Evolutionary conservation across 2,888 invertebrate genomes (phyloP).

Genomic region (Apotomis capreana): DNA sequence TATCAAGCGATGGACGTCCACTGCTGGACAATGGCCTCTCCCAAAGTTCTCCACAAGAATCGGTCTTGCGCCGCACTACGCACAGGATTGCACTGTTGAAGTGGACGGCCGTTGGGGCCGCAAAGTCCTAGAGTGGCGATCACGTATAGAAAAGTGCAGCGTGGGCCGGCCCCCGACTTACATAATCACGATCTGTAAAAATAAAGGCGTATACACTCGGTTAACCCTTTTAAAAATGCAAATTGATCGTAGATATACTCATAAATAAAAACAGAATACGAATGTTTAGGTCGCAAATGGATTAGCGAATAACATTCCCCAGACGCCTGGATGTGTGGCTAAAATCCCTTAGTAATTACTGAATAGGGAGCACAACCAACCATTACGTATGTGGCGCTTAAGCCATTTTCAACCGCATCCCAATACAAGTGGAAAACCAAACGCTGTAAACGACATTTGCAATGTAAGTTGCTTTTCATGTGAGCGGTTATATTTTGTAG

Average conservation of each 20-base stretch:
- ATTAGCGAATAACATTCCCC: slow-evolving; percentile 14
- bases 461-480: neutral
- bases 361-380: neutral
- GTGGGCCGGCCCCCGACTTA: too few relatives aligned
- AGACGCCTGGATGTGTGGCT: slow-evolving; percentile 2
- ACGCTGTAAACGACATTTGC: neutral
- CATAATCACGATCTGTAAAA: too few relatives aligned
- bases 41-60: too few relatives aligned
- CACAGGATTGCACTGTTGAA: too few relatives aligned
- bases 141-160: too few relatives aligned
- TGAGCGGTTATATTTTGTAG: neutral
- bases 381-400: neutral
- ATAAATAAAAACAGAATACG: neutral
- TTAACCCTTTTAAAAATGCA: neutral
- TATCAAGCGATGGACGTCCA: too few relatives aligned
- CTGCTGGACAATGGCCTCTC: too few relatives aligned
- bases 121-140: too few relatives aligned
- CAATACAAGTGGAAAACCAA: neutral
- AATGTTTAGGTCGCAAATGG: slow-evolving; percentile 29
- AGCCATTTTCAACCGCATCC: neutral
- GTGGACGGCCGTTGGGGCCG: too few relatives aligned
- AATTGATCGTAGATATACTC: neutral
- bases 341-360: neutral
- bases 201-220: too few relatives aligned
- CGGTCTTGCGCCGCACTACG: too few relatives aligned